Evolutionary conservation across 2,888 invertebrate species (phyloP), one percentile per base, ranked within the genome.

Genomic region (Ormyrus rosae): DNA sequence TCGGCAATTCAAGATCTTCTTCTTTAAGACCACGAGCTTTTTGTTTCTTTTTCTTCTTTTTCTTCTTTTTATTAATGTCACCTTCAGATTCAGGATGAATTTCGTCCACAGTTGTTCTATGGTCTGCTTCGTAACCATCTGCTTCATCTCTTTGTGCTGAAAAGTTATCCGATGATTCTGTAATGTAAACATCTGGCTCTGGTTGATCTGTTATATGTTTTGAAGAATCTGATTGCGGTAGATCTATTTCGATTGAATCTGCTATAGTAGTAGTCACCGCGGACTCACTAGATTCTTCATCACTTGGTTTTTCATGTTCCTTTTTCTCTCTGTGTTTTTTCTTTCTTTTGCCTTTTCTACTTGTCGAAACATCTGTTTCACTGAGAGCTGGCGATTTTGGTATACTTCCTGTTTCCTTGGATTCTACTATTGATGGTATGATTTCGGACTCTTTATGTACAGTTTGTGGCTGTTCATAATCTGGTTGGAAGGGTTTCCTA

Each of bases 101-200:
- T 90, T 94, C 92, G 89, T 94, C 92, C 86, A 94, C 92, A 45
- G 93, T 91, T 1, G 94, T 93, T 82, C 94, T 91, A 83, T 94
- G 93, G 86, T 95, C 96, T 9, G 95, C 93, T 88, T 96, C 95
- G 86, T 96, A 96, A n/a, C 95, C 95, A 65, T 92, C 91, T 56
- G 89, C 86, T 58, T 90, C 93, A 48, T 89, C 87, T 53, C 86
- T 85, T 48, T 83, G 81, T 0, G 86, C 83, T 5, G 88, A 87
- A 34, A 84, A 81, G 46, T 83, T 76, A 5, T 84, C 85, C 10
- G 85, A 84, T 6, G 85, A 84, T 76, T 85, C 86, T 4, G 81
- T 83, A 7, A 88, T 83, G 13, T 84, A 84, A 13, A 90, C 83
- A 68, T 90, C 90, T 4, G 88, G 86, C 63, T 88, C 88, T 0